Evolutionary conservation across 2,113 vertebrate species (phyloP).

Genomic region (Lasiurus borealis): DNA sequence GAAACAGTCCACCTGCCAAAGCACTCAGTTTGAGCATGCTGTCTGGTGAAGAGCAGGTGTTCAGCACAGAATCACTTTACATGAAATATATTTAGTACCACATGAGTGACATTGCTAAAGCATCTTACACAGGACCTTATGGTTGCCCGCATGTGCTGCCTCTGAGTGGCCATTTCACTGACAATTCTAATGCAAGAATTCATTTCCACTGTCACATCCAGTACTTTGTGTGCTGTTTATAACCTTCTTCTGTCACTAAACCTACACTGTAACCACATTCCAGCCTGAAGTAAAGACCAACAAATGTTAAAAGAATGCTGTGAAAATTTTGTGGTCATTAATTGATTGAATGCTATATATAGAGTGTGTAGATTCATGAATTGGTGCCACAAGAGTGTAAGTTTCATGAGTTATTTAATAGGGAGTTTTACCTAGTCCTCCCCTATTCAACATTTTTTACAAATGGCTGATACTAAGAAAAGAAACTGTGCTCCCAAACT

Average conservation of each 20-base stretch:
- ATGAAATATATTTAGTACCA: not conserved
- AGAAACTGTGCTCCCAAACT: not conserved
- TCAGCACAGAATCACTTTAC: not conserved
- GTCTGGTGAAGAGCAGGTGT: not conserved
- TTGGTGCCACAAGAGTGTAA: not conserved
- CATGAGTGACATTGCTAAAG: not conserved
- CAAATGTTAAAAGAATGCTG: not conserved
- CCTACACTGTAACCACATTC: not conserved
- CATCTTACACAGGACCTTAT: rapidly evolving
- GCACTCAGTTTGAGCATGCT: not conserved
- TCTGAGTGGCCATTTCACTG: not conserved
- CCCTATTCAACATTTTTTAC: not conserved
- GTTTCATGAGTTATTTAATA: not conserved
- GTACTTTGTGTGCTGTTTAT: not conserved
- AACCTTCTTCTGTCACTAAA: not conserved
- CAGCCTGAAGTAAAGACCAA: not conserved
- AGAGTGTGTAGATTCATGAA: not conserved
- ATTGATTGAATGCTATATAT: not conserved
- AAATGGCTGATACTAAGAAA: not conserved
- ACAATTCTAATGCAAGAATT: not conserved
- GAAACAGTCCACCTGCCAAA: not conserved
- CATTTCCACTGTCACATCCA: not conserved
- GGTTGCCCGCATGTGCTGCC: not conserved
- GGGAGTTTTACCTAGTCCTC: not conserved
- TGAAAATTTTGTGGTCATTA: not conserved